Base-by-base conservation (phyloP, 2,797 vertebrate species). In the Rhinella marina region DNA sequence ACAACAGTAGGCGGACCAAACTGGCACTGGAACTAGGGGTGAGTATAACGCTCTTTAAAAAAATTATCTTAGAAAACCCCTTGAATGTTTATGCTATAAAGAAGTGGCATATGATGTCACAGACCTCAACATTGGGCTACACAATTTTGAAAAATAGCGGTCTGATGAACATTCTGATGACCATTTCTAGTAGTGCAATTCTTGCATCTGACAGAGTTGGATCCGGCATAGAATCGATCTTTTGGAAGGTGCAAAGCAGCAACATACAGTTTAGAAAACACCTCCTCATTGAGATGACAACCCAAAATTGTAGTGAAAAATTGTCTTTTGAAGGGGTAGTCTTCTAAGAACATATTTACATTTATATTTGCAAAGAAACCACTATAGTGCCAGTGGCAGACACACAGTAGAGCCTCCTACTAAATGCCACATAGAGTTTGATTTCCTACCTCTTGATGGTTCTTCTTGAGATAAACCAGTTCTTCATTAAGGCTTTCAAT, bases 401-500 rank as follows among this genome's bases (percentile, higher is more conserved):
- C n/a, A 66, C n/a, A 70, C 16, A 32, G 7, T 70, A 13, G 25
- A 13, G 13, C 27, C 25, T 68, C 66, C 4, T 16, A 70, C 16
- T 8, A 21, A 11, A 21, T 0, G 23, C 19, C 16, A 29, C 14
- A 17, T n/a, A 62, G 23, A n/a, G 61, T 62, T 62, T 7, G n/a
- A 32, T 14, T 17, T 52, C 50, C 81, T 76, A 89, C 88, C 84
- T 89, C 88, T 50, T 78, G 3, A 6, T 89, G 88, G 29, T 89
- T 89, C 61, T 86, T 89, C 84, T 89, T 89, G 19, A 89, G 84
- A 82, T 89, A 86, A 0, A 48, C 21, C 23, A 89, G 52, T 70
- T 89, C 88, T 56, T 89, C 88, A 16, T 21, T 61, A 11, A 89
- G 83, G 12, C 50, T 48, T 29, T 89, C 88, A 68, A 86, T 77